Evolutionary conservation across 2,888 invertebrate species (phyloP).

Genomic region (Polylopha cassiicola): DNA sequence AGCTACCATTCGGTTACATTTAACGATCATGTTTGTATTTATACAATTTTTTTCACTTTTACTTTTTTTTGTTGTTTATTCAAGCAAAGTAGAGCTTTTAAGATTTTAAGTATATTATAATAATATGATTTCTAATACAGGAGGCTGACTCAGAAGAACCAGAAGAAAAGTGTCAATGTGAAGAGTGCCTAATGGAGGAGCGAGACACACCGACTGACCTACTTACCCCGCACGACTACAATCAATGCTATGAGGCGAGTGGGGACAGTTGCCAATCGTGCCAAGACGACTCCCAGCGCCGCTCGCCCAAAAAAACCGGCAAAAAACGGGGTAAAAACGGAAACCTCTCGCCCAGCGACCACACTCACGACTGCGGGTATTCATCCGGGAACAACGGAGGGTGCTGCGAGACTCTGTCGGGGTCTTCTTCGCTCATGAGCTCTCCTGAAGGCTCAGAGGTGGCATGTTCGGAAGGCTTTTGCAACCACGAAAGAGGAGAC

Average conservation of each 20-base stretch:
- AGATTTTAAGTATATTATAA: no score
- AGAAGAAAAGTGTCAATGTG: conserved; percentile 71
- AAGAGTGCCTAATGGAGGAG: conserved; percentile 65
- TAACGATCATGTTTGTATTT: neutral
- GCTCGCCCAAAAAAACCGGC: conserved; percentile 56
- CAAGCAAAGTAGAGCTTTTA: no score
- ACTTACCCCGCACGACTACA: conserved; percentile 55
- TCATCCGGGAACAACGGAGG: conserved; percentile 90
- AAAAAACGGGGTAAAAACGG: conserved; percentile 70
- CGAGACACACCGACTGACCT: conserved; percentile 65
- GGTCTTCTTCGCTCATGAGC: conserved; percentile 87
- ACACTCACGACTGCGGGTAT: conserved; percentile 91
- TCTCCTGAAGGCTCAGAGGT: conserved; percentile 94
- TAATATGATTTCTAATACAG: conserved; percentile 31
- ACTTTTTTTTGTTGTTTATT: no score
- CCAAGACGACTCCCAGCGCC: conserved; percentile 66
- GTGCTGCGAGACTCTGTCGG: conserved; percentile 80
- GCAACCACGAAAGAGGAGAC: conserved; percentile 83
- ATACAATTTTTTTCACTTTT: conserved; percentile 1
- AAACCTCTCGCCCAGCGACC: conserved; percentile 80
- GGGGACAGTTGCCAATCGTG: conserved; percentile 66
- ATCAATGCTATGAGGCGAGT: conserved; percentile 49
- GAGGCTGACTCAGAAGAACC: conserved; percentile 70
- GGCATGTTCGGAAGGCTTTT: conserved; percentile 92
- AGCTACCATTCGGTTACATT: conserved; percentile 2